Evolutionary conservation across 2,797 vertebrate species (phyloP).

Genomic region (Falco cherrug): DNA sequence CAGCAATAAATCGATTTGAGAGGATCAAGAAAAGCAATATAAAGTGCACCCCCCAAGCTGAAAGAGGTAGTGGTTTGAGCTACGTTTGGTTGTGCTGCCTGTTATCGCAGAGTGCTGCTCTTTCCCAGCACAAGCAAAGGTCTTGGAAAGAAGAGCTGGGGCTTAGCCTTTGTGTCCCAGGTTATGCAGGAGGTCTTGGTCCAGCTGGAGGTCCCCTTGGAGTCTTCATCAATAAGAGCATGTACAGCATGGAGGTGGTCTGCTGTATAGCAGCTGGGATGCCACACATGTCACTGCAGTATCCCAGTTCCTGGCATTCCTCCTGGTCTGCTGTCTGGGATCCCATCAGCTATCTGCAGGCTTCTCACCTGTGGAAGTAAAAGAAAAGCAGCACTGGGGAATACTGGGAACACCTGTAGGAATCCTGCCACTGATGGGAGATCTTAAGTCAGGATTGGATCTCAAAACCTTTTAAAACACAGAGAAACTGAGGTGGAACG

Average conservation of each 20-base stretch:
- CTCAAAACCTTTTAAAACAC: neutral
- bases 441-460: neutral
- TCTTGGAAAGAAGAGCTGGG: neutral
- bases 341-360: neutral
- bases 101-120: neutral
- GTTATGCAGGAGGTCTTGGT: neutral
- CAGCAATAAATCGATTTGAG: accelerated
- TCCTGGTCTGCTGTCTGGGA: neutral
- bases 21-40: neutral
- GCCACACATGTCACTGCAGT: neutral
- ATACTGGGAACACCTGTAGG: neutral
- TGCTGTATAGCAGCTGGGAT: neutral
- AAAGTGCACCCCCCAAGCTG: neutral
- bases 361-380: neutral
- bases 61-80: neutral
- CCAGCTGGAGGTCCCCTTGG: neutral
- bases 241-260: accelerated
- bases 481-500: neutral
- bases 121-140: neutral
- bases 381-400: neutral
- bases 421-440: neutral
- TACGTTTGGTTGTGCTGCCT: neutral
- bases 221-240: neutral
- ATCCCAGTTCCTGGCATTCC: neutral
- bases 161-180: neutral